Conservation (phyloP, 2,113 vertebrate genomes). For the Malurus alboscapulatus region DNA sequence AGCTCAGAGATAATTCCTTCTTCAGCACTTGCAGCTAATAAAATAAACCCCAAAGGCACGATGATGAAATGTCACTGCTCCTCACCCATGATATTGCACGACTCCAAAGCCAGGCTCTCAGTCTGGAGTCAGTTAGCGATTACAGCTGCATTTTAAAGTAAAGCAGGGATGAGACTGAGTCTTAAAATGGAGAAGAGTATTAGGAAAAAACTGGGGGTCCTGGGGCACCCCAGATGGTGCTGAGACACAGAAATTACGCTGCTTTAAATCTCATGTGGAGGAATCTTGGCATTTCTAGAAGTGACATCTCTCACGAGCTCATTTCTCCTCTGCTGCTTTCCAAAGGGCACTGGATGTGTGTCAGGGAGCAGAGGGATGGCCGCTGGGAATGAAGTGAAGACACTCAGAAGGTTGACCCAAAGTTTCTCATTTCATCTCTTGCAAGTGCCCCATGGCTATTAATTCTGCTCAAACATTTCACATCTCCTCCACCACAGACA, state of each 20-base stretch:
- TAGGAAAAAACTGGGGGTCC: background rate
- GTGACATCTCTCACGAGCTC: background rate
- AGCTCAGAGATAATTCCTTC: background rate
- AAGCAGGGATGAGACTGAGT: background rate
- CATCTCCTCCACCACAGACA: background rate
- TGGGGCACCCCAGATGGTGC: accelerated
- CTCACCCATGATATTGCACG: background rate
- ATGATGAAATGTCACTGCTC: background rate
- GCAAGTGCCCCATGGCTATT: background rate
- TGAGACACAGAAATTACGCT: background rate
- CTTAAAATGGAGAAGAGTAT: background rate
- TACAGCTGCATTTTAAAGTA: background rate
- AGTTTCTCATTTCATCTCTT: background rate
- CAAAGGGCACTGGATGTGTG: background rate
- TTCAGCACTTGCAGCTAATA: conserved; percentile 9
- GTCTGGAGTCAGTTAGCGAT: background rate
- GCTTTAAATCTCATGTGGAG: background rate
- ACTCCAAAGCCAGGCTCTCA: background rate
- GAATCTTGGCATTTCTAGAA: background rate
- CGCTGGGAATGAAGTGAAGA: accelerated
- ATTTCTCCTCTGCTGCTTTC: conserved; percentile 11
- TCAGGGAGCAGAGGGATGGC: background rate
- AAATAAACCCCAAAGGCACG: conserved; percentile 9
- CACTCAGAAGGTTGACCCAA: background rate
- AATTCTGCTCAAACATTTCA: background rate